phyloP scores from a whole-genome alignment of 2,888 invertebrate species.

The Meliscaeva auricollis region DNA sequence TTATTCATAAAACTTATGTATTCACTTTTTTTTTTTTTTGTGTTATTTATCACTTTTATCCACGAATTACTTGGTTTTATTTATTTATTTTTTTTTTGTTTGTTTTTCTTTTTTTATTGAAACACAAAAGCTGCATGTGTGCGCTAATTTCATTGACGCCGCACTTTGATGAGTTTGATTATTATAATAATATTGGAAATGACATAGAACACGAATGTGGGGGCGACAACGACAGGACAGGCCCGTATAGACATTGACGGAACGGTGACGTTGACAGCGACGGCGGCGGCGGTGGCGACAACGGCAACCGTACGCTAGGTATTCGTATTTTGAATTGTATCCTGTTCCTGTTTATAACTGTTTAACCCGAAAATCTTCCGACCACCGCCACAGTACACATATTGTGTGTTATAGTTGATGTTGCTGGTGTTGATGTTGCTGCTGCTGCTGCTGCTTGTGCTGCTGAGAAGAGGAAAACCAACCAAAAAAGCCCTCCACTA shows the following conservation, averaged over 20 bases:
- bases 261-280: neutral
- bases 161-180: slow-evolving; percentile 57
- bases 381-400: slow-evolving; percentile 71
- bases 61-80: slow-evolving; percentile 23
- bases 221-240: slow-evolving; percentile 8
- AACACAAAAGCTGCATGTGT: slow-evolving; percentile 32
- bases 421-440: slow-evolving; percentile 71
- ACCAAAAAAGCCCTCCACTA: slow-evolving; percentile 62
- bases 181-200: slow-evolving; percentile 46
- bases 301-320: slow-evolving; percentile 63
- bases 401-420: slow-evolving; percentile 68
- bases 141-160: slow-evolving; percentile 61
- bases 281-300: slow-evolving; percentile 16
- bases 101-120: slow-evolving; percentile 44
- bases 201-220: slow-evolving; percentile 27
- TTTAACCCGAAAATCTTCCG: slow-evolving; percentile 76
- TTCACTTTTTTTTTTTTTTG: slow-evolving; percentile 34
- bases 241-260: neutral
- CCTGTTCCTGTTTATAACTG: slow-evolving; percentile 76
- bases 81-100: slow-evolving; percentile 47
- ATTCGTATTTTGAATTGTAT: slow-evolving; percentile 75
- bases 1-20: neutral
- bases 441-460: slow-evolving; percentile 53
- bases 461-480: slow-evolving; percentile 63
- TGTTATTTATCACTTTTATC: slow-evolving; percentile 60